These are phyloP conservation scores for Apodemus sylvaticus DNA, from an alignment of 2,113 vertebrate genomes.

Conservation along the genomic window DNA sequence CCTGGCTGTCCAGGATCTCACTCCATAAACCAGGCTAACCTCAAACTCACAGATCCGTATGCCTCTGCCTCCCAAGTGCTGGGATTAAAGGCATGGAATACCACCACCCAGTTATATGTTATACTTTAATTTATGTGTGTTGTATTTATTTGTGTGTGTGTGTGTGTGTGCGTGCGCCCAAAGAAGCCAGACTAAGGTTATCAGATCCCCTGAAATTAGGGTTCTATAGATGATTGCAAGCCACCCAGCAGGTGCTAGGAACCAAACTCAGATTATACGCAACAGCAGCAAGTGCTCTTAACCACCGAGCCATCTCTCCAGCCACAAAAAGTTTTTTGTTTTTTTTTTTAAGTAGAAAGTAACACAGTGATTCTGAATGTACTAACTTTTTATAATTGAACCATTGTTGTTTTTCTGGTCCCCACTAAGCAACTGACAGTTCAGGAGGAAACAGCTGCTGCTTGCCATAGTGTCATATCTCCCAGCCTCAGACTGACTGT, in stretches of 20 bases:
- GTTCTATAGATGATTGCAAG: background rate
- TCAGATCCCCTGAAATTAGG: background rate
- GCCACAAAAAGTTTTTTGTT: background rate
- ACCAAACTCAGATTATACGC: background rate
- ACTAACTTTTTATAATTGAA: background rate
- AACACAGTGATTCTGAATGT: constrained; percentile 4
- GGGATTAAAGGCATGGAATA: background rate
- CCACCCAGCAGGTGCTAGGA: background rate
- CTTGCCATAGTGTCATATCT: background rate
- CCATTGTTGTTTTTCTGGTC: background rate
- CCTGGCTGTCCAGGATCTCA: background rate
- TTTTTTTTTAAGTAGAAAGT: background rate
- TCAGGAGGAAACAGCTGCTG: background rate
- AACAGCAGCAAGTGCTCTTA: background rate
- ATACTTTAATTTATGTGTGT: too few species aligned
- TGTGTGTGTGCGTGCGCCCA: background rate
- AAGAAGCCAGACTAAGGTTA: background rate
- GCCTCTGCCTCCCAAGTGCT: background rate
- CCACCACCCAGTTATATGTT: background rate
- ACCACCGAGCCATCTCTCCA: background rate
- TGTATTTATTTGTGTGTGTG: too few species aligned
- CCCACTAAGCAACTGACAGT: background rate
- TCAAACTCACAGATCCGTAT: background rate
- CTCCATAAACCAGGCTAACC: background rate
- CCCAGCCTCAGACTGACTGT: background rate